Conservation (phyloP, 2,888 invertebrate species). For the Xanthia icteritia region DNA sequence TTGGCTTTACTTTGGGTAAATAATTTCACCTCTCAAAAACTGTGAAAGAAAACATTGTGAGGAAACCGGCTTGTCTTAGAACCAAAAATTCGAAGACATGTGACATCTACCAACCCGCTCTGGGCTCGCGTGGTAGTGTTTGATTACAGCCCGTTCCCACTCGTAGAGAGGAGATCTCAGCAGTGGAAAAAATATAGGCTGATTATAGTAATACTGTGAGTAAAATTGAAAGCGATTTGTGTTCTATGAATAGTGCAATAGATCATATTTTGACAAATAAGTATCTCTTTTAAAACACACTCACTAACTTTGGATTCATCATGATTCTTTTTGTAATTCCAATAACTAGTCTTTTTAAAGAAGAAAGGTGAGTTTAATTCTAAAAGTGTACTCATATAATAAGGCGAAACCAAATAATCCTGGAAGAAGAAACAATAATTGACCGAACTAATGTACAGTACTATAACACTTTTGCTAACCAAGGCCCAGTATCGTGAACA, state of each 20-base stretch:
- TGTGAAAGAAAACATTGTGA: too few relatives aligned
- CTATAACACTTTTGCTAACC: too few relatives aligned
- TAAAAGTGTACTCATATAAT: background rate
- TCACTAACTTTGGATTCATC: background rate
- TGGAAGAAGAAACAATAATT: background rate
- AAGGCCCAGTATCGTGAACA: too few relatives aligned
- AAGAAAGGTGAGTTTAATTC: background rate
- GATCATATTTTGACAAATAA: background rate
- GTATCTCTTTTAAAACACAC: background rate
- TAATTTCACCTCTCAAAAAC: too few relatives aligned
- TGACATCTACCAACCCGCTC: too few relatives aligned
- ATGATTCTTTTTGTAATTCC: background rate
- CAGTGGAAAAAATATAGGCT: too few relatives aligned
- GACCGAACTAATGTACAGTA: background rate
- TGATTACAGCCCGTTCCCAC: too few relatives aligned
- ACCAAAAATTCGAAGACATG: too few relatives aligned
- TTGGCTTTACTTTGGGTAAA: too few relatives aligned
- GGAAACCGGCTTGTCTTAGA: too few relatives aligned
- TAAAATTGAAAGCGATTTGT: background rate
- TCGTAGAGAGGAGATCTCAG: too few relatives aligned
- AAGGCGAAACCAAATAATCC: background rate
- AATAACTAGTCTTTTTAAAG: background rate
- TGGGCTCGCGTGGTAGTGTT: too few relatives aligned
- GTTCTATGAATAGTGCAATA: background rate
- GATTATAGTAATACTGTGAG: background rate